A percentile compares a stretch with the other conserved stretches of the same genome.
phyloP scores from a whole-genome alignment of 1,140 invertebrate species.

The Eupristina koningsbergeri region DNA sequence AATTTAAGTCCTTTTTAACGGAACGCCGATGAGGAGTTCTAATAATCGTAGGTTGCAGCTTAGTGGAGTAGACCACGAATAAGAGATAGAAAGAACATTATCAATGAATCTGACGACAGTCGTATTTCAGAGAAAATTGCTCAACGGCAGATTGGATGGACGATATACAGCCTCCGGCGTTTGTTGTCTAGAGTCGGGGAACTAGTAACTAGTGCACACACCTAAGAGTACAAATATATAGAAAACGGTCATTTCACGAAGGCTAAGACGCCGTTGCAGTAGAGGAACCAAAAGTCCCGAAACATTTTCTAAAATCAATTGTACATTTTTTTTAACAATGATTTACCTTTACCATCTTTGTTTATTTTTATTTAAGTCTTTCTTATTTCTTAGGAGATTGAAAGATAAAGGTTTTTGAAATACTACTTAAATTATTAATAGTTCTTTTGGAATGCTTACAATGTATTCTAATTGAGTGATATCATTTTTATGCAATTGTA shows the following conservation, averaged over 20 bases:
- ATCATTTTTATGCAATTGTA: not conserved
- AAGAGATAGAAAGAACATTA: slow-evolving; percentile 48
- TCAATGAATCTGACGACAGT: slow-evolving; percentile 70
- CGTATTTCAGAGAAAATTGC: slow-evolving; percentile 74
- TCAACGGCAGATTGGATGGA: slow-evolving; percentile 72
- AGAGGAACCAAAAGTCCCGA: not conserved
- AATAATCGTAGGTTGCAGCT: slow-evolving; percentile 57
- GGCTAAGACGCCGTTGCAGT: slow-evolving; percentile 53
- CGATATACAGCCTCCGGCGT: slow-evolving; percentile 67
- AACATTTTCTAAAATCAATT: slow-evolving; percentile 23
- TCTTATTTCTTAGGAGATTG: slow-evolving; percentile 7
- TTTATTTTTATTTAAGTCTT: not conserved
- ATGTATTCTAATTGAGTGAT: not conserved
- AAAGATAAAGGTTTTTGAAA: slow-evolving; percentile 8
- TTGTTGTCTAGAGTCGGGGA: slow-evolving; percentile 4
- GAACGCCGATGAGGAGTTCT: slow-evolving; percentile 54
- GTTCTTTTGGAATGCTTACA: not conserved
- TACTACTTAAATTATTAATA: slow-evolving; percentile 1
- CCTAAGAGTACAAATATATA: not conserved
- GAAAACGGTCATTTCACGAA: slow-evolving; percentile 61
- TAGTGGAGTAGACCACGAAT: not conserved
- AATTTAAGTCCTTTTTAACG: slow-evolving; percentile 68
- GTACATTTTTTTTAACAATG: not conserved
- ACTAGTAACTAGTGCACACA: not conserved
- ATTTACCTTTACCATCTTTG: slow-evolving; percentile 7